Evolutionary conservation across 2,113 vertebrate species (phyloP), one percentile per base, ranked within the genome.

Genomic region (Myotis brandtii): DNA sequence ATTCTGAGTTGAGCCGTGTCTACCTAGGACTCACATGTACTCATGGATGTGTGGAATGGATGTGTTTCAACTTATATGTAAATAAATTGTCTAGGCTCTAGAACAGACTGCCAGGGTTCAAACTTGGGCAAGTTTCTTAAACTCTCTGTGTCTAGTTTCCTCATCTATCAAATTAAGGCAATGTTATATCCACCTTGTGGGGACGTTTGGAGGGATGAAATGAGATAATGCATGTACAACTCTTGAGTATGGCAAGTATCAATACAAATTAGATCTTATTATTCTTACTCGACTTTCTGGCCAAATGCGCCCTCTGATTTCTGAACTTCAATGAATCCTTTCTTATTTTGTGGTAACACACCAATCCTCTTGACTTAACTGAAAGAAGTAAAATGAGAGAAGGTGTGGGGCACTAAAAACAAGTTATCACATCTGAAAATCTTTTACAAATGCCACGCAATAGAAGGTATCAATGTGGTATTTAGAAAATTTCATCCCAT

Each of bases 321-420:
- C 14, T 48, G 23, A 59, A 80, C 11, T 66, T 16, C 37, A 37
- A 5, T 80, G 40, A 17, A 52, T 59, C 20, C n/a, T 94, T 32
- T 73, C 14, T 52, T 17, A 69, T 86, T 96, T 86, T 25, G 34
- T 30, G 72, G 3, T 46, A 64, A 72, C 76, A 7, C 87, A 66
- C 10, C 3, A 8, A 48, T 40, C 13, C 1, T 72, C 18, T 52
- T 86, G 18, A 80, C 37, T 86, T 40, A 59, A 8, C 14, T 56
- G 62, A 66, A 77, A 72, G 34, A 95, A 81, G 77, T 56, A 81
- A 81, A 91, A 81, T 77, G 6, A 91, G 40, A 79, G 37, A 25
- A 84, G 2, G 3, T 25, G 2, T 20, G 11, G 17, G 20, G 21
- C n/a, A 81, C 16, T n/a, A 34, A 80, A 90, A 89, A 16, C 17